Evolutionary conservation across 2,113 vertebrate genomes (phyloP), one percentile per base, ranked within the genome.

Genomic region (Brachyhypopomus gauderio): DNA sequence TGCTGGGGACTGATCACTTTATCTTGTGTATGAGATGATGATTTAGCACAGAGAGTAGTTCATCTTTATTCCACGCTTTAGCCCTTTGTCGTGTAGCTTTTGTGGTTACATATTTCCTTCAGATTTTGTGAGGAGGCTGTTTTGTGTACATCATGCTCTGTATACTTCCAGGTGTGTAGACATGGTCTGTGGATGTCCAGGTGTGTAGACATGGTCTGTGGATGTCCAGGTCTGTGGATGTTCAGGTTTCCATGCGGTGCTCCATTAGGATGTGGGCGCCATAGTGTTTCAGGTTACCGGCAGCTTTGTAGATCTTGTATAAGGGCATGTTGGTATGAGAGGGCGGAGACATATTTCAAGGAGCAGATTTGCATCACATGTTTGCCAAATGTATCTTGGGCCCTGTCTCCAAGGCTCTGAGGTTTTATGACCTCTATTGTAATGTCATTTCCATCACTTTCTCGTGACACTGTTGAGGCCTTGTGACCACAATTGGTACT

Each of bases 61-160:
- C 58, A 27, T 70, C 71, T 75, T 75, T 20, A 48, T 34, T 4
- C 38, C 30, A 64, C 17, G 48, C 27, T 70, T 27, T 52, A 73
- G 71, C 70, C 55, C 76, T 72, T 34, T 25, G 45, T 16, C 66
- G 66, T 71, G 64, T 67, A 83, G 77, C 80, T 79, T 85, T 77
- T 85, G 79, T 83, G 84, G 84, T 72, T 69, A 36, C 75, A 62
- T 56, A 67, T 82, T 81, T 79, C 71, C 27, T 45, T 66, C 8
- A 52, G 79, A 62, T 81, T 82, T 58, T n/a, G 41, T 75, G 72
- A 30, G n/a, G 48, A 59, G 67, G 20, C 72, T 73, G 67, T 67
- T 41, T 45, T 73, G 20, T 52, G 67, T 78, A n/a, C 48, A 52
- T 17, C 25, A 45, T 73, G 71, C 6, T 27, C 5, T 27, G 60